Evolutionary conservation across 2,888 invertebrate species (phyloP).

Genomic region (Rhamphomyia laevipes): DNA sequence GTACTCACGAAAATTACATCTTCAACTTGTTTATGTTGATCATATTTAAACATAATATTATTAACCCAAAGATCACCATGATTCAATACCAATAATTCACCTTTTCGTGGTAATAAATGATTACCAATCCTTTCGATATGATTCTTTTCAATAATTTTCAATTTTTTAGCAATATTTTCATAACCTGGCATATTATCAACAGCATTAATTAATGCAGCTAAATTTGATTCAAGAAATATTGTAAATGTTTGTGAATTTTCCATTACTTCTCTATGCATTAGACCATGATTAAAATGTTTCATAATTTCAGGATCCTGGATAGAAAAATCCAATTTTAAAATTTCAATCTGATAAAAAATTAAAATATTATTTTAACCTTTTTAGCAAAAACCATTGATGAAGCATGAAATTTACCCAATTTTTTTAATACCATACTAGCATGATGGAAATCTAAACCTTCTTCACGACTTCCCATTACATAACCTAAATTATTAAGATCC

Average conservation of each 20-base stretch:
- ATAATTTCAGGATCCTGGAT: not conserved
- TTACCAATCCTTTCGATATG: not conserved
- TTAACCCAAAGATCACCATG: constrained; percentile 44
- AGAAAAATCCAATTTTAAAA: not conserved
- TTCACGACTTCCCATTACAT: constrained; percentile 34
- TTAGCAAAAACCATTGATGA: constrained; percentile 39
- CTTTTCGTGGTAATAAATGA: constrained; percentile 15
- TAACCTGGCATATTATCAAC: constrained; percentile 36
- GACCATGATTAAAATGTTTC: not conserved
- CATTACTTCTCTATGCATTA: not conserved
- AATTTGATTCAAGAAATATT: not conserved
- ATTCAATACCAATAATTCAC: constrained; percentile 39
- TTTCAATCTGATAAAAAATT: not conserved
- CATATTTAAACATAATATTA: constrained; percentile 39
- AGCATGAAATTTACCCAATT: constrained; percentile 41
- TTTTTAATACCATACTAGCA: constrained; percentile 35
- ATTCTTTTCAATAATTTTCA: constrained; percentile 18
- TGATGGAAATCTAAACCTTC: constrained; percentile 40
- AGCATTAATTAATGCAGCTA: not conserved
- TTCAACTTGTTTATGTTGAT: constrained; percentile 29
- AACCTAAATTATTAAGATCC: constrained; percentile 26
- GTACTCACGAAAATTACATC: constrained; percentile 38
- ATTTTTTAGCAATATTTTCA: constrained; percentile 34
- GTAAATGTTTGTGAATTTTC: not conserved
- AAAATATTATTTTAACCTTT: constrained; percentile 25